phyloP scores from a whole-genome alignment of 2,888 invertebrate species.

The Pandemis cinnamomeana region DNA sequence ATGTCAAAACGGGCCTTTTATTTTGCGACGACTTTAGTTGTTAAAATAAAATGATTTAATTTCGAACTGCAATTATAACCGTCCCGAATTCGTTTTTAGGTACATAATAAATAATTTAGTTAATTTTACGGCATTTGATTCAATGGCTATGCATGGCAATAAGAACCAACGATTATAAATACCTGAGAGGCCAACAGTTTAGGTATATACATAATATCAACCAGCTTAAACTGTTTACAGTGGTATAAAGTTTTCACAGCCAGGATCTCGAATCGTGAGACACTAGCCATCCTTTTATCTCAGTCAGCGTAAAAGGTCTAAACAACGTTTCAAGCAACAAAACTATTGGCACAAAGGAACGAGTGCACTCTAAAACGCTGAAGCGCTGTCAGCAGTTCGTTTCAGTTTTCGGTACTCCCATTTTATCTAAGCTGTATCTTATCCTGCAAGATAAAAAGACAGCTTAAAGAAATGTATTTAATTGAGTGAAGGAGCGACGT shows the following conservation, averaged over 20 bases:
- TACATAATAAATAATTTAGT: too few species aligned
- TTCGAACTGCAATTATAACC: too few species aligned
- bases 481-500: neutral
- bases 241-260: neutral
- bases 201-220: neutral
- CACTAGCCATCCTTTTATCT: neutral
- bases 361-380: conserved; percentile 54
- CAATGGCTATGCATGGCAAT: too few species aligned
- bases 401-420: conserved; percentile 48
- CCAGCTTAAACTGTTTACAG: neutral
- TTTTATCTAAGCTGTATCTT: neutral
- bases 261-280: neutral
- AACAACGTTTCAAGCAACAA: conserved; percentile 15
- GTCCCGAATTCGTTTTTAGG: too few species aligned
- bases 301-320: conserved; percentile 15
- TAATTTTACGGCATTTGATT: too few species aligned
- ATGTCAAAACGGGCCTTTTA: too few species aligned
- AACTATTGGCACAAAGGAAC: conserved; percentile 43
- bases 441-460: neutral
- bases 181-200: too few species aligned
- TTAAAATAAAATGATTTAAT: too few species aligned
- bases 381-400: conserved; percentile 57
- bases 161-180: too few species aligned
- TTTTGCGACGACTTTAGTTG: too few species aligned
- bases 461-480: neutral